Conservation (phyloP, 2,113 vertebrate genomes). For the Toxotes jaculatrix region DNA sequence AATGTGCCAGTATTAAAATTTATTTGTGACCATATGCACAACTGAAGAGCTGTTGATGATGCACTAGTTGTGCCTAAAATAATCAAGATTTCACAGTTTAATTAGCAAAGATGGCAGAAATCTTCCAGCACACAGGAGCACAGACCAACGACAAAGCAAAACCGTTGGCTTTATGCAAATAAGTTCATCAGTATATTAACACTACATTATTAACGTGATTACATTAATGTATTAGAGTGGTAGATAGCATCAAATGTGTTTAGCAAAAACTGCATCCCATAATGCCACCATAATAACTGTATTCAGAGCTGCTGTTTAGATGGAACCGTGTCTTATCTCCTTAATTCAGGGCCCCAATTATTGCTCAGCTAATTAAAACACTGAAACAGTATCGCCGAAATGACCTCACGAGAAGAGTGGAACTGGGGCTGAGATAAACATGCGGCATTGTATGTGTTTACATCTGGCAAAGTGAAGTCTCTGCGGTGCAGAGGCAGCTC, state of each 20-base stretch:
- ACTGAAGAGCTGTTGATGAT: slow-evolving; percentile 19
- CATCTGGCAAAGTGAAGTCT: slow-evolving; percentile 10
- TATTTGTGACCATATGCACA: neutral
- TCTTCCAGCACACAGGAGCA: slow-evolving; percentile 15
- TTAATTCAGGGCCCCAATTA: slow-evolving; percentile 75
- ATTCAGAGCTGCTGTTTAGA: slow-evolving; percentile 57
- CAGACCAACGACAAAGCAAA: slow-evolving; percentile 25
- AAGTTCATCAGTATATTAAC: slow-evolving; percentile 34
- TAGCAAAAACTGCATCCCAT: slow-evolving; percentile 52
- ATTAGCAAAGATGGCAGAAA: slow-evolving; percentile 48
- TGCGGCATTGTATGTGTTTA: slow-evolving; percentile 27
- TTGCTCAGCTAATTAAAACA: slow-evolving; percentile 77
- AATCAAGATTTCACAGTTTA: slow-evolving; percentile 47
- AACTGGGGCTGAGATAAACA: slow-evolving; percentile 45
- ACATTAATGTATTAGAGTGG: slow-evolving; percentile 33
- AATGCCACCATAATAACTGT: slow-evolving; percentile 53
- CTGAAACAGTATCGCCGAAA: slow-evolving; percentile 59
- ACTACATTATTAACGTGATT: slow-evolving; percentile 51
- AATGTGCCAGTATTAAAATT: neutral
- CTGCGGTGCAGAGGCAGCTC: neutral
- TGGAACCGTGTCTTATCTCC: slow-evolving; percentile 72
- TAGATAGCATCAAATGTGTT: slow-evolving; percentile 70
- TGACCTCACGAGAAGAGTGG: slow-evolving; percentile 50
- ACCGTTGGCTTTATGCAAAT: slow-evolving; percentile 44
- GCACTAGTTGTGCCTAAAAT: slow-evolving; percentile 7